Evolutionary conservation across 2,888 invertebrate species (phyloP).

Genomic region (Scaptomyza cyrtandrae): DNA sequence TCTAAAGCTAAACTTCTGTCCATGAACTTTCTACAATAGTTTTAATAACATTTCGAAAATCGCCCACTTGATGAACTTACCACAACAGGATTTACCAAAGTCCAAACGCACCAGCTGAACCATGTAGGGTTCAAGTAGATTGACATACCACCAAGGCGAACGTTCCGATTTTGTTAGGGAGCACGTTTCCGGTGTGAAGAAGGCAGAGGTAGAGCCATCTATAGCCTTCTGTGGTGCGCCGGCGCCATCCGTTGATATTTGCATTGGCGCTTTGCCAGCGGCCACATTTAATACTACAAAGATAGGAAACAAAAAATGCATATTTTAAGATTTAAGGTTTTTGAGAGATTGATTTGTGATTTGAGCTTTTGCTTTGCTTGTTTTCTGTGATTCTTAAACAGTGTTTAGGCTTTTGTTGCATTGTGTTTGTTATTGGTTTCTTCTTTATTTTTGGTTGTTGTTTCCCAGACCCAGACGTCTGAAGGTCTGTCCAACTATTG

Average conservation of each 20-base stretch:
- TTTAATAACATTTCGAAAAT: too few relatives aligned
- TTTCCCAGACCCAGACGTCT: constrained; percentile 56
- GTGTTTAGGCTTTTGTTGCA: constrained; percentile 35
- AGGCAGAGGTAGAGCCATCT: constrained; percentile 94
- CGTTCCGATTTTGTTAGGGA: constrained; percentile 93
- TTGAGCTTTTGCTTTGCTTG: background rate
- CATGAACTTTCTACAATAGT: too few relatives aligned
- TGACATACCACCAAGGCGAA: constrained; percentile 98
- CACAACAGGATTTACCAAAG: constrained; percentile 96
- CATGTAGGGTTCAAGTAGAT: constrained; percentile 97
- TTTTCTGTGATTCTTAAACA: constrained; percentile 1
- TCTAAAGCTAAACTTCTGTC: too few relatives aligned
- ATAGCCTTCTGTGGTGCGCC: constrained; percentile 96
- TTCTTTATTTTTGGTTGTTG: constrained; percentile 23
- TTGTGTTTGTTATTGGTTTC: constrained; percentile 21
- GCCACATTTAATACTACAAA: constrained; percentile 95
- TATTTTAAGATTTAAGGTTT: constrained; percentile 19
- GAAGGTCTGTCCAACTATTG: constrained; percentile 61
- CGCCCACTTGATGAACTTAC: constrained; percentile 86
- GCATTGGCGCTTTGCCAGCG: constrained; percentile 97
- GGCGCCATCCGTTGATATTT: constrained; percentile 91
- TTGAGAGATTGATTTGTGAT: constrained; percentile 14
- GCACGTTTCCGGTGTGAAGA: constrained; percentile 93
- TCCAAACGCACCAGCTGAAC: constrained; percentile 95
- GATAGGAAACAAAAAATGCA: constrained; percentile 28